phyloP scores from a whole-genome alignment of 2,888 invertebrate species.

The Meganola albula region DNA sequence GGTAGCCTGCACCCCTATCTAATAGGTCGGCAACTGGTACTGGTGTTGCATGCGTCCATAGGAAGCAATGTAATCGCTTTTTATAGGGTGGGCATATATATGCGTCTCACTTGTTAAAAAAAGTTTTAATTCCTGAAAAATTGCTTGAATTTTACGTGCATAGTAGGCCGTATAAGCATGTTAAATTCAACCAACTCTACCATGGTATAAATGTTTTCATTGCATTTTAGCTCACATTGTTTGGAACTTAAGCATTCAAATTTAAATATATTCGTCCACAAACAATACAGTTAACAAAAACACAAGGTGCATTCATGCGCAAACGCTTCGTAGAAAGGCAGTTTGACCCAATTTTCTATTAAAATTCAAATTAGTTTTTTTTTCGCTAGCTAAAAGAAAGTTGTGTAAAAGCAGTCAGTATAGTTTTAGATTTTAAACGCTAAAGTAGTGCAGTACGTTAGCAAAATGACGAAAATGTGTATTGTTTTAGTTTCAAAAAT shows the following conservation, averaged over 20 bases:
- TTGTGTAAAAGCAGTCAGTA: conserved; percentile 44
- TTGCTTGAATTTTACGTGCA: no score
- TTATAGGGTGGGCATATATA: no score
- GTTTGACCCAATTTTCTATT: conserved; percentile 63
- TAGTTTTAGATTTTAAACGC: conserved; percentile 48
- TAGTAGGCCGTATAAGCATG: no score
- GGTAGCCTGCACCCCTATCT: no score
- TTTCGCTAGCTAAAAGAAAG: conserved; percentile 70
- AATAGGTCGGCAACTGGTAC: no score
- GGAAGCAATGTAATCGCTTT: no score
- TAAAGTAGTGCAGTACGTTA: conserved; percentile 54
- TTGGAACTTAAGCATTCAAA: conserved; percentile 3
- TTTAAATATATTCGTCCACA: conserved; percentile 19
- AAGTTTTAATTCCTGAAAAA: no score
- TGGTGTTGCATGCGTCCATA: no score
- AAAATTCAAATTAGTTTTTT: conserved; percentile 75
- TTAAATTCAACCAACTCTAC: no score
- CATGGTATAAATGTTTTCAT: no score
- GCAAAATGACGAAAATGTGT: conserved; percentile 36
- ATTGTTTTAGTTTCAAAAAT: conserved; percentile 38
- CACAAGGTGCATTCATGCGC: conserved; percentile 33
- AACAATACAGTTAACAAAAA: conserved; percentile 22
- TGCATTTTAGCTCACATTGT: no score
- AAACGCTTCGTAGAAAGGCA: conserved; percentile 53
- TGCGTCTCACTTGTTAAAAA: no score